Evolutionary conservation across 2,113 vertebrate species (phyloP), one percentile per base, ranked within the genome.

Genomic region (Setophaga coronata): DNA sequence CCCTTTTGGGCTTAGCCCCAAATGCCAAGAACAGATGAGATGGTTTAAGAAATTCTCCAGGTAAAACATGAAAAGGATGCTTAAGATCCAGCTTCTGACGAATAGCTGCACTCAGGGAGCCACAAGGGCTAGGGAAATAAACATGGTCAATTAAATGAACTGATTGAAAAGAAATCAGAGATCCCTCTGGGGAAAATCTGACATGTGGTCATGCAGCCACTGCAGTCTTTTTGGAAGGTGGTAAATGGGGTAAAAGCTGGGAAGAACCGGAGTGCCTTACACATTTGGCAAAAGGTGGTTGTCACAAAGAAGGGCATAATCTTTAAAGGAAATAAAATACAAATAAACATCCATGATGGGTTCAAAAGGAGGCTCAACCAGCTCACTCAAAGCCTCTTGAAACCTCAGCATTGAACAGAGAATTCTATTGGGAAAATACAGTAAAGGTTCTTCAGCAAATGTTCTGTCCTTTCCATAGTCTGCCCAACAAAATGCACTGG

Each of bases 91-190:
- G 92, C 93, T 93, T 96, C 94, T 96, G 95, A 97, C 50, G 6
- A 96, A 90, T 76, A 82, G 87, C 87, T 91, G 82, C 74, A 90
- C 84, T 91, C 87, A 43, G 89, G 67, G 91, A 97, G 89, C 61
- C 94, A 82, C 83, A 82, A 91, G 85, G 90, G 79, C 93, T 76
- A 88, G 89, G 89, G 82, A 97, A 97, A 95, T 97, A 97, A 97
- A 97, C 93, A 94, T 47, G 95, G 96, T 80, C 93, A 94, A 96
- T 97, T 97, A 97, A 96, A 97, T 94, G 65, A 95, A 94, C 77
- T 94, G 96, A 95, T 94, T 95, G 94, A 96, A 97, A 95, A 94
- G 93, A 96, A 96, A 97, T 93, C 81, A 94, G 95, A 97, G 72
- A 89, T 64, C 64, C 36, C 95, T 76, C 67, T 0, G 0, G 84